A percentile compares a stretch with the other conserved stretches of the same genome.
phyloP scores from a whole-genome alignment of 2,888 invertebrate genomes.

The Trachelus iudaicus region DNA sequence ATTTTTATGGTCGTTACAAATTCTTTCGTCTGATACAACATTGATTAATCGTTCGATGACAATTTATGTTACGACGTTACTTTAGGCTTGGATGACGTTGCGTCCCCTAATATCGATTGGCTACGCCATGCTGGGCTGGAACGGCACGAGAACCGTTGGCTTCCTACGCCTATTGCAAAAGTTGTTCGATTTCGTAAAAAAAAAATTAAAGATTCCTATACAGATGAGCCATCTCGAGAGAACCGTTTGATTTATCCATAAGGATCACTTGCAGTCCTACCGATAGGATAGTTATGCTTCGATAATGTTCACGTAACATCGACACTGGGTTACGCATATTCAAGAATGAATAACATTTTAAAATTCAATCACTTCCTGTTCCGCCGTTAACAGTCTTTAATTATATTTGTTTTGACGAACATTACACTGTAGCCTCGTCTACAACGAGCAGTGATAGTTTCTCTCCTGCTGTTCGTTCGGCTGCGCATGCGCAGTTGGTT shows the following conservation, averaged over 20 bases:
- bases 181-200: background rate
- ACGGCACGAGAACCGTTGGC: background rate
- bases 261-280: background rate
- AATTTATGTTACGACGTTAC: background rate
- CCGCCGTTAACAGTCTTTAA: background rate
- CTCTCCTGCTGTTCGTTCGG: background rate
- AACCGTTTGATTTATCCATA: background rate
- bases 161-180: background rate
- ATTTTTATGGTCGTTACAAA: too few relatives aligned
- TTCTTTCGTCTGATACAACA: background rate
- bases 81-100: background rate
- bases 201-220: background rate
- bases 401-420: background rate
- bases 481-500: background rate
- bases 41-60: background rate
- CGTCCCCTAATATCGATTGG: background rate
- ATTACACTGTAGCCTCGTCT: background rate
- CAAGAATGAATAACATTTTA: background rate
- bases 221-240: too few relatives aligned
- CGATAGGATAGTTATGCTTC: background rate
- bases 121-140: background rate
- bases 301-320: background rate
- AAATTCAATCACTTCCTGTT: background rate
- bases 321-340: background rate
- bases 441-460: background rate